Percentiles rank a stretch among this genome's conserved stretches.
Conservation (phyloP, 2,888 invertebrate species). For the Meloe dianella region DNA sequence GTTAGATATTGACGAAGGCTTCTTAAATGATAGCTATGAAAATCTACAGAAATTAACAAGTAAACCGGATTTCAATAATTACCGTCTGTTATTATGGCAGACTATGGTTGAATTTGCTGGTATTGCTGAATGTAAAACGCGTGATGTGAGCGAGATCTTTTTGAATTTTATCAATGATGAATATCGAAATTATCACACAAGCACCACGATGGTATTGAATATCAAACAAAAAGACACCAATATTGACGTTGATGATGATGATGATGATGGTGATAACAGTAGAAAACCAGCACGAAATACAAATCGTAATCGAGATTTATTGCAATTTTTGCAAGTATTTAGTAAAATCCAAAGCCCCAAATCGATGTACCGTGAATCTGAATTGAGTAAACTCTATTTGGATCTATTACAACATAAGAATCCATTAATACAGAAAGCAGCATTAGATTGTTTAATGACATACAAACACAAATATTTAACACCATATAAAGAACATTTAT, state of each 20-base stretch:
- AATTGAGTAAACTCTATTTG: constrained; percentile 76
- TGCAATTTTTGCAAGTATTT: constrained; percentile 77
- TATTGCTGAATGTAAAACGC: constrained; percentile 80
- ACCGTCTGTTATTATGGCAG: constrained; percentile 82
- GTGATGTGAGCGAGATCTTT: constrained; percentile 80
- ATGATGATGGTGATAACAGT: constrained; percentile 54
- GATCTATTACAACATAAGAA: constrained; percentile 83
- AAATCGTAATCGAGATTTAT: constrained; percentile 54
- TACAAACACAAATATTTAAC: constrained; percentile 81
- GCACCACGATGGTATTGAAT: constrained; percentile 64
- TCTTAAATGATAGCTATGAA: constrained; percentile 47
- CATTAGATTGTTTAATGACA: constrained; percentile 84
- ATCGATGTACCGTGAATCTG: constrained; percentile 76
- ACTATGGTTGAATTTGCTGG: constrained; percentile 75
- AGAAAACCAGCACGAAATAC: constrained; percentile 54
- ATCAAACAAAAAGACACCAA: constrained; percentile 56
- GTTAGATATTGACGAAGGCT: constrained; percentile 35
- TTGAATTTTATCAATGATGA: constrained; percentile 77
- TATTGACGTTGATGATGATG: constrained; percentile 48
- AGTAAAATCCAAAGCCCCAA: constrained; percentile 81
- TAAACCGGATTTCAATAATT: constrained; percentile 75
- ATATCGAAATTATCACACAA: constrained; percentile 67
- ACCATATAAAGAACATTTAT: constrained; percentile 82
- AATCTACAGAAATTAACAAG: constrained; percentile 57
- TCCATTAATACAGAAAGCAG: constrained; percentile 79